Percentiles rank a stretch among this genome's conserved stretches.
These are phyloP conservation scores for Mixornis gularis DNA, from an alignment of 2,113 vertebrate genomes.

Conservation along the genomic window DNA sequence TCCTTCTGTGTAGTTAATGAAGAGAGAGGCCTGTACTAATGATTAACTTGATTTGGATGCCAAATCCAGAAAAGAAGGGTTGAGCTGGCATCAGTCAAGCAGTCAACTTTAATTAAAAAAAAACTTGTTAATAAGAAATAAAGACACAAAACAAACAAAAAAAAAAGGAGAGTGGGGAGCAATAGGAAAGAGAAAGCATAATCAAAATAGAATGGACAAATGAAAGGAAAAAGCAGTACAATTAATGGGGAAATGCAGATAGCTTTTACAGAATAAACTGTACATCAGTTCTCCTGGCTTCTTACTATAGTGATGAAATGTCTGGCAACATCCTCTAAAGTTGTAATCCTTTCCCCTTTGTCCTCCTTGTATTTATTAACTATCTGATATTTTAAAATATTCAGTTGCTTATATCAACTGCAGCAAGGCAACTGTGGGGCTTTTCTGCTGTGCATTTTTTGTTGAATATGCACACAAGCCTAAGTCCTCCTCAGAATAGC, in stretches of 20 bases:
- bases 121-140: not conserved
- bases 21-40: not conserved
- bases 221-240: not conserved
- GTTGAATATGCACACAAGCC: not conserved
- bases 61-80: not conserved
- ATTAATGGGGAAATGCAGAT: not conserved
- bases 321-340: not conserved
- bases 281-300: not conserved
- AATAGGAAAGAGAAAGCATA: not conserved
- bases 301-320: not conserved
- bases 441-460: not conserved
- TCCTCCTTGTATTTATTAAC: not conserved
- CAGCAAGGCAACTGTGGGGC: accelerated
- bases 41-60: slow-evolving; percentile 8
- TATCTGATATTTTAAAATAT: not conserved
- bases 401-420: not conserved
- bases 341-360: not conserved
- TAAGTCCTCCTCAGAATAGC: not conserved
- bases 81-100: slow-evolving; percentile 10
- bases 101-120: not conserved
- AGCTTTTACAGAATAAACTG: not conserved
- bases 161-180: not conserved
- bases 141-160: not conserved
- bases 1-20: not conserved
- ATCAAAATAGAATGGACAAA: not conserved